phyloP scores from a whole-genome alignment of 1,140 invertebrate genomes.

The Babylonia areolata region DNA sequence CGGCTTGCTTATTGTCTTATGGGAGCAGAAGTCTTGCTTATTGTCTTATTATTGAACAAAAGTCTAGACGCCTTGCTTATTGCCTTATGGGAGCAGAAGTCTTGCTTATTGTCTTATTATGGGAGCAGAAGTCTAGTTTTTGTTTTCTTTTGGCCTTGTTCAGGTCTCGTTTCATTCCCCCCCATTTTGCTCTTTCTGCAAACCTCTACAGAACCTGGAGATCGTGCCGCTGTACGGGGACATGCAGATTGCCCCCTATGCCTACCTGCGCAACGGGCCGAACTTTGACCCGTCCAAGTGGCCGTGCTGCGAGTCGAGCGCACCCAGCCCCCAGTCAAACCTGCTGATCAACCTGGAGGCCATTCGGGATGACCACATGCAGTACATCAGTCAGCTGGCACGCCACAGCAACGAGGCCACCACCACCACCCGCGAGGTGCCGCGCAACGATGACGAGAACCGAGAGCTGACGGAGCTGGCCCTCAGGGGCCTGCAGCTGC shows the following conservation, averaged over 20 bases:
- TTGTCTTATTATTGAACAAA: no score
- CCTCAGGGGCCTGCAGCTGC: conserved; percentile 91
- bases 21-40: no score
- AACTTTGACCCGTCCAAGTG: conserved; percentile 95
- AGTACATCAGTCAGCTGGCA: conserved; percentile 96
- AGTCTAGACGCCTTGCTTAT: no score
- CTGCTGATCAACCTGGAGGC: conserved; percentile 96
- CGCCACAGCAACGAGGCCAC: conserved; percentile 93
- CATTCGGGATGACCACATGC: conserved; percentile 97
- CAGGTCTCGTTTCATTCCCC: not conserved
- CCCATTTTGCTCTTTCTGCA: no score
- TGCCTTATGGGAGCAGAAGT: no score
- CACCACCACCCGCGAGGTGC: conserved; percentile 80
- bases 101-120: no score
- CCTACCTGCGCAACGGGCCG: conserved; percentile 96
- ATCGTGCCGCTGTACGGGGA: conserved; percentile 99
- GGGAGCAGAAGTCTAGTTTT: no score
- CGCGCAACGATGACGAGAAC: conserved; percentile 93
- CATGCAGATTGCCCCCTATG: conserved; percentile 99
- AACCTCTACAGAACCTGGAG: conserved; percentile 84
- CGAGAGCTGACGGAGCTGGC: conserved; percentile 94
- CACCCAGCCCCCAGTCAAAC: conserved; percentile 91
- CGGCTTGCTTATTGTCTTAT: no score
- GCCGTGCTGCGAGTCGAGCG: conserved; percentile 84
- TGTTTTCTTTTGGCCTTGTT: not conserved